These are phyloP conservation scores for Desoria tigrina DNA, from an alignment of 2,888 invertebrate genomes.

Conservation along the genomic window DNA sequence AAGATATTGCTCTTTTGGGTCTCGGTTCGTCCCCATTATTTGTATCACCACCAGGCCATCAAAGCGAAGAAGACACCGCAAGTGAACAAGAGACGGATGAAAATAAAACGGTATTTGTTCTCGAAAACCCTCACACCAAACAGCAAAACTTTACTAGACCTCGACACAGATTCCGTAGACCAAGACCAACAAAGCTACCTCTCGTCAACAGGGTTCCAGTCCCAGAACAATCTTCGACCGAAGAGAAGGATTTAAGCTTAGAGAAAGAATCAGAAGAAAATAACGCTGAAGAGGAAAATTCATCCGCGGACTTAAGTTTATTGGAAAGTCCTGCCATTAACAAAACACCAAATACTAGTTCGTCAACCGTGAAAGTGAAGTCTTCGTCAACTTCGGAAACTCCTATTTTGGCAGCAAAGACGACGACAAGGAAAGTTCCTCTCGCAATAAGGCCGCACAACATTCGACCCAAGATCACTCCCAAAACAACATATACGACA, in stretches of 20 bases:
- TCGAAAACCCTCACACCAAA: constrained; percentile 28
- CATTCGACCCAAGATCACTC: constrained; percentile 32
- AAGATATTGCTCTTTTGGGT: constrained; percentile 37
- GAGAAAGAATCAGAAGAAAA: constrained; percentile 30
- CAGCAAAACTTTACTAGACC: constrained; percentile 16
- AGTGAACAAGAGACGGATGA: constrained; percentile 28
- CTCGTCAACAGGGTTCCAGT: too few relatives aligned
- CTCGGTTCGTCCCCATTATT: constrained; percentile 29
- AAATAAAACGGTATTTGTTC: constrained; percentile 24
- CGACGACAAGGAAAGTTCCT: constrained; percentile 40
- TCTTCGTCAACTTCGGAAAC: neutral
- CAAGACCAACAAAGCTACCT: constrained; percentile 23
- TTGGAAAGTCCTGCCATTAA: constrained; percentile 44
- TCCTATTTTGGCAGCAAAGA: constrained; percentile 49
- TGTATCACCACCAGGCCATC: constrained; percentile 12
- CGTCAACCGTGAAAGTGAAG: constrained; percentile 50
- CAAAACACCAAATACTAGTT: constrained; percentile 53
- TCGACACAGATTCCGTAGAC: constrained; percentile 29
- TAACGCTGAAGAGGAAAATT: constrained; percentile 25
- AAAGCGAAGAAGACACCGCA: constrained; percentile 18
- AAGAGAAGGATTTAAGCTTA: too few relatives aligned
- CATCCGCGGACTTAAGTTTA: constrained; percentile 6
- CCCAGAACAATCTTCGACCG: constrained; percentile 16
- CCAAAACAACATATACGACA: constrained; percentile 37
- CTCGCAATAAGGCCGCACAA: constrained; percentile 22